Base-by-base conservation (phyloP, 2,113 vertebrate species). In the Ictalurus furcatus region DNA sequence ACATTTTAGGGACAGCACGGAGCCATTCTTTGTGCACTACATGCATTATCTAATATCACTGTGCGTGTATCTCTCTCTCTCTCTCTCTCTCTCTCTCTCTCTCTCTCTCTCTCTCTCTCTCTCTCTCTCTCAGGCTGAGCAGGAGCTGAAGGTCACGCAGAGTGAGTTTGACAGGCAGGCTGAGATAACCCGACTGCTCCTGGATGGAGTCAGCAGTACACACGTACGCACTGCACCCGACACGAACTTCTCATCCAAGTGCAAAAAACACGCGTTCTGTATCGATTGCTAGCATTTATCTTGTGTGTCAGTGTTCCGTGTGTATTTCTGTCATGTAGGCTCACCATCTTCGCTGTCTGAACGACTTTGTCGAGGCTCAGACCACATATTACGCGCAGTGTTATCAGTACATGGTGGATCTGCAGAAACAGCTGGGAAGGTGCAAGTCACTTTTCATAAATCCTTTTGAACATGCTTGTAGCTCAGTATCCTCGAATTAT, bases 351-450 rank as follows among this genome's bases (percentile, higher is more conserved):
- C 98, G 97, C 92, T 99, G 98, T 91, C 93, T 99, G 94, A 98
- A 98, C 90, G 98, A 99, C 93, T 98, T 99, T 93, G 98, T 99
- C 81, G 98, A 99, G 95, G 98, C 98, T 69, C 98, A 99, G 94
- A 97, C 97, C 91, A 99, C 97, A 0, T 99, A 99, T 91, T 99
- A 98, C 87, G 98, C 98, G 81, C 98, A 99, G 78, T 99, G 97
- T 95, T 99, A 99, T 95, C 98, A 99, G 87, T 99, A 99, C 90
- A 99, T 98, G 98, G 94, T 98, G 94, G 98, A 99, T 90, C 97
- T 99, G 34, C 98, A 99, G 84, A 99, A 99, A 93, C 98, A 99
- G 88, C 96, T 99, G 90, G 98, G 98, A 96, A 99, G 98, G 98
- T 99, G 92, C 88, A 52, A 30, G 7, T 7, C 11, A n/a, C 16